A percentile compares a stretch with the other conserved stretches of the same genome.
These are phyloP conservation scores for Gobionotothen gibberifrons DNA, from an alignment of 2,797 vertebrate genomes.

Conservation along the genomic window DNA sequence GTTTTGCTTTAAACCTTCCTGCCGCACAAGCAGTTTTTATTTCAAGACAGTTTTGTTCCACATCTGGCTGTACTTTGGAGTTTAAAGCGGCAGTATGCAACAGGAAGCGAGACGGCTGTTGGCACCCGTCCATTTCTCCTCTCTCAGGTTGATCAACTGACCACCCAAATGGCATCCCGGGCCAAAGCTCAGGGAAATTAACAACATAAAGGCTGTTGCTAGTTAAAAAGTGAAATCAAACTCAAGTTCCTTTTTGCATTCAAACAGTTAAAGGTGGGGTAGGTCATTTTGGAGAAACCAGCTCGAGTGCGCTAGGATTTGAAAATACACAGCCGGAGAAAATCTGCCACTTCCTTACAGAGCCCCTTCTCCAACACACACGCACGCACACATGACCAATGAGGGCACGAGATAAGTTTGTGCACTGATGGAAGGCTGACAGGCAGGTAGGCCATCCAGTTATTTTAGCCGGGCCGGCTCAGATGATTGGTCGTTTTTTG, in stretches of 20 bases:
- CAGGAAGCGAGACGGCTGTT: slow-evolving; percentile 28
- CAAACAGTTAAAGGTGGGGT: background rate
- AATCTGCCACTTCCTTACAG: too few species aligned
- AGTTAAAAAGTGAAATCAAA: too few species aligned
- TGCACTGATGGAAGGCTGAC: too few species aligned
- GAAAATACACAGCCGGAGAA: too few species aligned
- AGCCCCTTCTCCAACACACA: too few species aligned
- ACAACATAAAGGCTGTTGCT: background rate
- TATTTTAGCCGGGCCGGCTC: too few species aligned
- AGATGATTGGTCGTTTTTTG: too few species aligned
- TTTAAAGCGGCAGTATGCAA: slow-evolving; percentile 41
- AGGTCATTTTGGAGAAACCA: too few species aligned
- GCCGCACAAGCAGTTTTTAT: slow-evolving; percentile 44
- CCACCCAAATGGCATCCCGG: background rate
- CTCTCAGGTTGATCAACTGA: slow-evolving; percentile 9
- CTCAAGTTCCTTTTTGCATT: background rate
- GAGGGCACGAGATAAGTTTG: too few species aligned
- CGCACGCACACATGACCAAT: too few species aligned
- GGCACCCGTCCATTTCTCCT: slow-evolving; percentile 14
- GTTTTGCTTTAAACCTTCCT: slow-evolving; percentile 35
- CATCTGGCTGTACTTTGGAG: slow-evolving; percentile 57
- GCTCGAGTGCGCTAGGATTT: too few species aligned
- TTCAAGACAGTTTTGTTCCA: slow-evolving; percentile 44
- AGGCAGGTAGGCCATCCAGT: too few species aligned
- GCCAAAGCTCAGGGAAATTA: slow-evolving; percentile 8